Evolutionary conservation across 2,888 invertebrate species (phyloP), one percentile per base, ranked within the genome.

Genomic region (Papilio elwesi): DNA sequence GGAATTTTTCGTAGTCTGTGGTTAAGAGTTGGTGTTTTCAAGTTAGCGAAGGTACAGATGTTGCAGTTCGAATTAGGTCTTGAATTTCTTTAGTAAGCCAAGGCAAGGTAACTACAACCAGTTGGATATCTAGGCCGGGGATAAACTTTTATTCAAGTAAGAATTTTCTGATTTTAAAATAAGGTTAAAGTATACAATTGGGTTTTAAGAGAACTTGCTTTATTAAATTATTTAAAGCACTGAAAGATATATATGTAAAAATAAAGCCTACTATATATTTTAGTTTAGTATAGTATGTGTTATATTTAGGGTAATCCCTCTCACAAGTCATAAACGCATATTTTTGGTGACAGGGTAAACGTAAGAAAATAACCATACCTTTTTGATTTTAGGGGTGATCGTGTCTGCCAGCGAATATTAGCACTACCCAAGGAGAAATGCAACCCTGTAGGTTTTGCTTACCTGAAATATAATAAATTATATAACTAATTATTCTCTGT

Each of bases 21-120:
- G 10, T 52, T 5, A 15, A 68, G 36, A 63, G 53, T 55, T 68
- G 63, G 43, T 16, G 69, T 69, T 65, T 73, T 59, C 59, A 62
- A 66, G 52, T 65, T 52, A 53, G 59, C 12, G 52, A 66, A 73
- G 51, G 66, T 66, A 43, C 43, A 65, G 52, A 68, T 59, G 69
- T 51, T 53, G 65, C 51, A 73, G 66, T 70, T 73, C 65, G 65
- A 73, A 73, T 73, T 51, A 69, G 53, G 69, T 73, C 57, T 65
- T 36, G 65, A 59, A 64, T 68, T 68, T 69, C 73, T 69, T 73
- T 69, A 69, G 52, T 65, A 69, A 66, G 69, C 69, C 69, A 73
- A 55, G 43, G 15, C 52, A 43, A 6, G 68, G 57, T 73, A 63
- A 71, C 62, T 51, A 53, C 67, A 52, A 67, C 12, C 68, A 63